Evolutionary conservation across 2,797 vertebrate species (phyloP).

Genomic region (Sphenopsis melanotis): DNA sequence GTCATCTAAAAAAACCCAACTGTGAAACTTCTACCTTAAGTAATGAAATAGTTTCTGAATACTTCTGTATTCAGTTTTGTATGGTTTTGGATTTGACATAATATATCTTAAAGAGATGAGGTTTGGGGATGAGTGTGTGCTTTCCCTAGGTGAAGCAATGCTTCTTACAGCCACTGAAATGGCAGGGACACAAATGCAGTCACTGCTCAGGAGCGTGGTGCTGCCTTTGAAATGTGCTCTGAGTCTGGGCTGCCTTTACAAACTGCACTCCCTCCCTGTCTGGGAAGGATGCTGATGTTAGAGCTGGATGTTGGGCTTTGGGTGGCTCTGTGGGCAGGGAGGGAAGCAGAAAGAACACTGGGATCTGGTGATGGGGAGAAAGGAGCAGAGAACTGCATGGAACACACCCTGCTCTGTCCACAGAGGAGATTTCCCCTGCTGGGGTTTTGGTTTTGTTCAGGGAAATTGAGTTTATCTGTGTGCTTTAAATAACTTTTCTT

Average conservation of each 20-base stretch:
- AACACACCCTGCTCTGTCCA: background rate
- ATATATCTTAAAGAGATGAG: background rate
- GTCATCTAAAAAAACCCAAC: accelerated
- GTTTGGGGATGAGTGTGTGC: background rate
- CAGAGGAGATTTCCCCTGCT: background rate
- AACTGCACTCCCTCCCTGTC: background rate
- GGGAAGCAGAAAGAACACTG: background rate
- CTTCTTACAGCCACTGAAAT: background rate
- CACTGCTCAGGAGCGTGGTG: accelerated
- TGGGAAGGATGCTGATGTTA: background rate
- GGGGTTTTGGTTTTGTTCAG: background rate
- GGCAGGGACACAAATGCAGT: background rate
- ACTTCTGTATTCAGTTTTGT: background rate
- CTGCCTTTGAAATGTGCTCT: background rate
- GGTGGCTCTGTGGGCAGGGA: background rate
- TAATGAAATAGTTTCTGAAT: background rate
- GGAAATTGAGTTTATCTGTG: background rate
- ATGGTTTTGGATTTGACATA: background rate
- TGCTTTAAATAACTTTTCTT: background rate
- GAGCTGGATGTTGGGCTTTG: background rate
- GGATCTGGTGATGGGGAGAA: background rate
- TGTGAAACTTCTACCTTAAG: background rate
- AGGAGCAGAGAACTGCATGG: background rate
- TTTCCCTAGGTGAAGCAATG: background rate
- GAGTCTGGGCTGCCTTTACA: background rate